phyloP scores from a whole-genome alignment of 1,140 invertebrate species.

The Paramacrobiotus metropolitanus region DNA sequence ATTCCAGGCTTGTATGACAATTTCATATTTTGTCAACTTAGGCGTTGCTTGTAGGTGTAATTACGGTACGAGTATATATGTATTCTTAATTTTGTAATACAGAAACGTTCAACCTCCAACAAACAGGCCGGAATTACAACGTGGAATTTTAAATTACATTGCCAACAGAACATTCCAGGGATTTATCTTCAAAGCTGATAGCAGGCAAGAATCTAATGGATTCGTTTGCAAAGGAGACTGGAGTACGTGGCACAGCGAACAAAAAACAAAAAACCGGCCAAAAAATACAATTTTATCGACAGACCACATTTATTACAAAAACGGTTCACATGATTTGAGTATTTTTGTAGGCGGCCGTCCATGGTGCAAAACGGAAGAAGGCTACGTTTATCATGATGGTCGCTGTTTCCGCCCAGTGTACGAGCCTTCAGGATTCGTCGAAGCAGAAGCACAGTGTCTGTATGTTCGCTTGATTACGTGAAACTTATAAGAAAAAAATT shows the following conservation, averaged over 20 bases:
- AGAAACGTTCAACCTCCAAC: background rate
- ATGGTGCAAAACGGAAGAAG: background rate
- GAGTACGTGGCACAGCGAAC: background rate
- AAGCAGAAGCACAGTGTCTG: background rate
- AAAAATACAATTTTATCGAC: background rate
- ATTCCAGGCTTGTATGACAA: background rate
- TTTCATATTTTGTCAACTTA: background rate
- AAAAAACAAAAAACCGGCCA: background rate
- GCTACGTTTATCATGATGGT: background rate
- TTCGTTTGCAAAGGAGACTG: background rate
- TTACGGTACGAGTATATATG: background rate
- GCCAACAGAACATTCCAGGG: background rate
- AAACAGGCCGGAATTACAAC: background rate
- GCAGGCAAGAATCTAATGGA: background rate
- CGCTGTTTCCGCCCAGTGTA: background rate
- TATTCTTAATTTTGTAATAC: background rate
- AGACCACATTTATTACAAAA: too few relatives aligned
- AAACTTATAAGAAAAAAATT: background rate
- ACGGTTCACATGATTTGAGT: too few relatives aligned
- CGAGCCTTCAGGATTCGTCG: background rate
- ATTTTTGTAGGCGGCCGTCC: background rate
- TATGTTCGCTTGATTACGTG: background rate
- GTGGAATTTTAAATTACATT: background rate
- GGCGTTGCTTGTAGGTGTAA: background rate
- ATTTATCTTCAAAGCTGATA: background rate